Percentiles rank a stretch among this genome's conserved stretches.
Conservation (phyloP, 2,113 vertebrate species). For the Echinops telfairi region DNA sequence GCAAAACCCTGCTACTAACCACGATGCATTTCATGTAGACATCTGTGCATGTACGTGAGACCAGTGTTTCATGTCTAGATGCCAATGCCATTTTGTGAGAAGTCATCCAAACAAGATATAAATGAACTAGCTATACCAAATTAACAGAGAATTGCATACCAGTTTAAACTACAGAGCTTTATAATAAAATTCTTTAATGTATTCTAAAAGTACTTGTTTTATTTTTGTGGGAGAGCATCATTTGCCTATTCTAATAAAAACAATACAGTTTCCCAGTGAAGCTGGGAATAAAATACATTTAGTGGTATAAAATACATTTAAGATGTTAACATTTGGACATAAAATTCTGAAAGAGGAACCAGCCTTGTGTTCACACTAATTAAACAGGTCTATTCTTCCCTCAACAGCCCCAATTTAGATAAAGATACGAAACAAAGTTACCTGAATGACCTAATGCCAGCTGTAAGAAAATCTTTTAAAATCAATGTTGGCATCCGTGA, state of each 20-base stretch:
- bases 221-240: constrained; percentile 18
- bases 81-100: constrained; percentile 55
- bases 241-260: constrained; percentile 66
- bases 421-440: constrained; percentile 55
- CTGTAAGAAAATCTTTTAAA: constrained; percentile 56
- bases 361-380: constrained; percentile 60
- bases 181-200: constrained; percentile 35
- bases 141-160: constrained; percentile 35
- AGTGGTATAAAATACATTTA: constrained; percentile 51
- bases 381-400: constrained; percentile 58
- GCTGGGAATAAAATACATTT: constrained; percentile 67
- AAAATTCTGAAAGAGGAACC: constrained; percentile 69
- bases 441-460: constrained; percentile 40
- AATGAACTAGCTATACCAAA: constrained; percentile 16
- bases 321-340: constrained; percentile 61
- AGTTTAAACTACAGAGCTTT: constrained; percentile 45
- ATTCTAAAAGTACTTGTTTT: constrained; percentile 38
- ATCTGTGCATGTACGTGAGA: constrained; percentile 11
- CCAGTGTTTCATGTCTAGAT: not conserved
- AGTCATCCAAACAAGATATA: constrained; percentile 45
- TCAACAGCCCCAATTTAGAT: constrained; percentile 24
- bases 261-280: constrained; percentile 56
- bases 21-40: not conserved
- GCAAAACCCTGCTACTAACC: not conserved
- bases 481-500: constrained; percentile 24